Conservation (phyloP, 2,113 vertebrate genomes). For the Propithecus coquereli region DNA sequence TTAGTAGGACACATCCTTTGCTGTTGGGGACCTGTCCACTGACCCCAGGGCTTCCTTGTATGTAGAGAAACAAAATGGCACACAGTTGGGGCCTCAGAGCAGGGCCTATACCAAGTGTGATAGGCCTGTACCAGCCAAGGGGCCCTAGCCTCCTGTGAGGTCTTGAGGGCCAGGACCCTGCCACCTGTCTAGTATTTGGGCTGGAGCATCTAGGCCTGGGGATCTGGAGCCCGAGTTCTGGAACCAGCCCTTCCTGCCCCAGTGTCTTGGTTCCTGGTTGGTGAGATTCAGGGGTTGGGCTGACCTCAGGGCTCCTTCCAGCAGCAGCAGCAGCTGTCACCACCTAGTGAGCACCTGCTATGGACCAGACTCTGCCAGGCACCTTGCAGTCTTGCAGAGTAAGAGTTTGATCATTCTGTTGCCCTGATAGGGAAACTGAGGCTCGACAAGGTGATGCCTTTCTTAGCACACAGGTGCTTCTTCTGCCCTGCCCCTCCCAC, state of each 20-base stretch:
- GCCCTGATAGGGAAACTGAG: not conserved
- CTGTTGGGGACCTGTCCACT: not conserved
- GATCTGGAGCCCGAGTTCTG: not conserved
- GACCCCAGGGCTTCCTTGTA: not conserved
- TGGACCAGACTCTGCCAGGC: not conserved
- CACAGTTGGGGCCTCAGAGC: not conserved
- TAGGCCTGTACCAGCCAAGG: not conserved
- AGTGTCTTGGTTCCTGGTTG: not conserved
- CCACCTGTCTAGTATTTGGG: not conserved
- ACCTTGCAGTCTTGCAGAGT: not conserved
- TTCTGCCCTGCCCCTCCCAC: not conserved
- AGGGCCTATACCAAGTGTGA: not conserved
- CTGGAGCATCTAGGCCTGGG: not conserved
- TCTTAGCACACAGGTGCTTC: not conserved
- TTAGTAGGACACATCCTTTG: not conserved
- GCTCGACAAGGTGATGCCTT: not conserved
- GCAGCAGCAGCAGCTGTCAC: not conserved
- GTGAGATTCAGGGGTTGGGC: not conserved
- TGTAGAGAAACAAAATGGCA: not conserved
- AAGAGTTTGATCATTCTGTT: fast-evolving
- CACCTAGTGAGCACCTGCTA: not conserved
- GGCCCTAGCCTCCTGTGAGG: not conserved
- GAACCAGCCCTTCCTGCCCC: not conserved
- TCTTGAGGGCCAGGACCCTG: not conserved
- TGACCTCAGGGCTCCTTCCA: too few relatives aligned